Percentiles rank a stretch among this genome's conserved stretches.
Conservation (phyloP, 2,888 invertebrate species). For the Thera britannica region DNA sequence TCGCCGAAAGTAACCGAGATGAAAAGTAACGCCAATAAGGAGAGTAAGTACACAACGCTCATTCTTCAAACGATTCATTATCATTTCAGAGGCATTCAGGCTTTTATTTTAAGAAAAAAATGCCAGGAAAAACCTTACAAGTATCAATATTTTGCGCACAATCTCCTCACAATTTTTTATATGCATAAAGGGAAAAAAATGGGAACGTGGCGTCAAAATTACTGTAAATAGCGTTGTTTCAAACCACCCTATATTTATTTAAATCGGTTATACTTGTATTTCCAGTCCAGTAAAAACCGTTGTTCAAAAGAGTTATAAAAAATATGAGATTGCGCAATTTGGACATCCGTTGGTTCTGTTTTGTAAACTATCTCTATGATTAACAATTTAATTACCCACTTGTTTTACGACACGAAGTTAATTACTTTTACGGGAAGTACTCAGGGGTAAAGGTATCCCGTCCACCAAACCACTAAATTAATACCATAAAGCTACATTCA, state of each 20-base stretch:
- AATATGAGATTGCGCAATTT: constrained; percentile 40
- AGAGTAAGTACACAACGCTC: constrained; percentile 84
- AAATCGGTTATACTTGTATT: too few species aligned
- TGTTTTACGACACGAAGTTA: constrained; percentile 51
- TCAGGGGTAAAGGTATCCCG: constrained; percentile 6
- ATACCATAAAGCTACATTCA: too few species aligned
- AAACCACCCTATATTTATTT: too few species aligned
- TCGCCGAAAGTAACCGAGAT: constrained; percentile 93
- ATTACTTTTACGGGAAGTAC: constrained; percentile 44
- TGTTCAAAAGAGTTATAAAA: background rate
- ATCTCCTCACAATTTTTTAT: too few species aligned
- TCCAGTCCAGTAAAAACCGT: background rate
- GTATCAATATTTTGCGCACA: too few species aligned
- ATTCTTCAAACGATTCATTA: constrained; percentile 36
- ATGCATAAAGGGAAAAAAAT: too few species aligned
- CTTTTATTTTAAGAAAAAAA: too few species aligned
- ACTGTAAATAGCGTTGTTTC: too few species aligned
- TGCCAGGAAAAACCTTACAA: too few species aligned
- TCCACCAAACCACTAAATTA: constrained; percentile 4
- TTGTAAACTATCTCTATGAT: constrained; percentile 49
- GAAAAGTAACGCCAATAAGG: constrained; percentile 90
- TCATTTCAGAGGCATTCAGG: background rate
- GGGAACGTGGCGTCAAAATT: too few species aligned
- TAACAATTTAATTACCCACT: constrained; percentile 53
- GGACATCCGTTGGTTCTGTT: constrained; percentile 33